These are phyloP conservation scores for Malacoctenus gilli DNA, from an alignment of 2,797 vertebrate genomes.

Conservation along the genomic window DNA sequence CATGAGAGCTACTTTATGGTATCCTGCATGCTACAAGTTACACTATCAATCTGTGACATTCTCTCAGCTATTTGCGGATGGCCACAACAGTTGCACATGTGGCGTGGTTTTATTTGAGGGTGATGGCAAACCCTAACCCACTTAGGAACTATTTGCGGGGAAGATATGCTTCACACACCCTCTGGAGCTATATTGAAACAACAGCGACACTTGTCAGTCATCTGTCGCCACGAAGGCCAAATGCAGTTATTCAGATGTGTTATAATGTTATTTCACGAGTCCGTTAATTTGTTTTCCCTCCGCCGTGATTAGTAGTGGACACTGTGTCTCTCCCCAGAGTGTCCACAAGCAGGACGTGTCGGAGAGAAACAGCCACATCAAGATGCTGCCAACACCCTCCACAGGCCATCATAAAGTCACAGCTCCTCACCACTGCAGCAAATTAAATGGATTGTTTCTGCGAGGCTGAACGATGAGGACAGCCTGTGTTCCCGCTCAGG, in stretches of 20 bases:
- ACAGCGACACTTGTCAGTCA: constrained; percentile 23
- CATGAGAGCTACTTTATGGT: constrained; percentile 12
- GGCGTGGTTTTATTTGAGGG: constrained; percentile 40
- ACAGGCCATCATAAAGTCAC: constrained; percentile 36
- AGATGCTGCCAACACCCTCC: constrained; percentile 39
- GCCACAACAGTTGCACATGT: constrained; percentile 48
- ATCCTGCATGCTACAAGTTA: constrained; percentile 39
- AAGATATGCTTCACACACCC: constrained; percentile 44
- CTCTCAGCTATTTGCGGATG: constrained; percentile 48
- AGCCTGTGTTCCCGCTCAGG: constrained; percentile 34
- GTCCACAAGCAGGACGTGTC: constrained; percentile 2
- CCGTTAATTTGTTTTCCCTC: constrained; percentile 2
- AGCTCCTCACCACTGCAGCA: constrained; percentile 8
- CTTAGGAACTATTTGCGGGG: constrained; percentile 27
- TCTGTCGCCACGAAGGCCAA: not conserved
- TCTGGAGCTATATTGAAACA: constrained; percentile 34
- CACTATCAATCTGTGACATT: constrained; percentile 43
- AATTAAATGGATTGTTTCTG: constrained; percentile 17
- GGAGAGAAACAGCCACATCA: constrained; percentile 39
- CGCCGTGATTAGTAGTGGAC: not conserved
- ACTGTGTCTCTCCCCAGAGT: no score
- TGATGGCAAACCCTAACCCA: constrained; percentile 24
- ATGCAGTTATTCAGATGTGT: constrained; percentile 2
- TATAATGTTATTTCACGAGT: constrained; percentile 13
- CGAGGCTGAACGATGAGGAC: constrained; percentile 39